Evolutionary conservation across 2,113 vertebrate species (phyloP).

Genomic region (Gadus macrocephalus): DNA sequence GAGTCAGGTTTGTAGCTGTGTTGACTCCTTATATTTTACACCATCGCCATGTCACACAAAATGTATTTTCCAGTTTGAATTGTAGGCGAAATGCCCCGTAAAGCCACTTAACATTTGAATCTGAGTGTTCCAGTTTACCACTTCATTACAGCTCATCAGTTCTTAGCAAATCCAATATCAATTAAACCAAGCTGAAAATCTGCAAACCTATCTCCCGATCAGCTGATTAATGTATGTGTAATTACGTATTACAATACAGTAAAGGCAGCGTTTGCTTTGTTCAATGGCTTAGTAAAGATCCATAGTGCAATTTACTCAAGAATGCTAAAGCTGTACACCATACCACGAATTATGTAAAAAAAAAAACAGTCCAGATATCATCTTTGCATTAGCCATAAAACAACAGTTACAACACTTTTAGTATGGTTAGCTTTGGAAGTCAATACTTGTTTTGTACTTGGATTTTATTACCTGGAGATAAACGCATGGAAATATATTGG

Average conservation of each 20-base stretch:
- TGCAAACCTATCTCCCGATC: neutral
- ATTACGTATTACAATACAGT: constrained; percentile 16
- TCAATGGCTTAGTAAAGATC: constrained; percentile 59
- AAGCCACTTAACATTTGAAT: constrained; percentile 14
- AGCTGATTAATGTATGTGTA: neutral
- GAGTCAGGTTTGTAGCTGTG: constrained; percentile 10
- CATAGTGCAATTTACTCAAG: constrained; percentile 55
- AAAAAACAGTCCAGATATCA: neutral
- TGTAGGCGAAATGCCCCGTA: neutral
- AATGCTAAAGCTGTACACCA: constrained; percentile 35
- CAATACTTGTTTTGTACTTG: neutral
- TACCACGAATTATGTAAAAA: constrained; percentile 14
- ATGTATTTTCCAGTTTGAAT: neutral
- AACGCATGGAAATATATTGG: constrained; percentile 33
- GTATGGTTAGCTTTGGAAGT: neutral
- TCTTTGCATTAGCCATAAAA: constrained; percentile 27
- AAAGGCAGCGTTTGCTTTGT: constrained; percentile 55
- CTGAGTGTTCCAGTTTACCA: constrained; percentile 41
- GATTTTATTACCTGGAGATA: constrained; percentile 46
- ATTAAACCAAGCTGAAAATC: neutral
- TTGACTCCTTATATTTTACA: neutral
- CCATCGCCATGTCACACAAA: too few species aligned
- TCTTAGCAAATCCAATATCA: constrained; percentile 21
- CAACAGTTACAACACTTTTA: constrained; percentile 12
- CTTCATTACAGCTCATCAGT: neutral